phyloP scores from a whole-genome alignment of 2,888 invertebrate species.

The Perithous albicinctus region DNA sequence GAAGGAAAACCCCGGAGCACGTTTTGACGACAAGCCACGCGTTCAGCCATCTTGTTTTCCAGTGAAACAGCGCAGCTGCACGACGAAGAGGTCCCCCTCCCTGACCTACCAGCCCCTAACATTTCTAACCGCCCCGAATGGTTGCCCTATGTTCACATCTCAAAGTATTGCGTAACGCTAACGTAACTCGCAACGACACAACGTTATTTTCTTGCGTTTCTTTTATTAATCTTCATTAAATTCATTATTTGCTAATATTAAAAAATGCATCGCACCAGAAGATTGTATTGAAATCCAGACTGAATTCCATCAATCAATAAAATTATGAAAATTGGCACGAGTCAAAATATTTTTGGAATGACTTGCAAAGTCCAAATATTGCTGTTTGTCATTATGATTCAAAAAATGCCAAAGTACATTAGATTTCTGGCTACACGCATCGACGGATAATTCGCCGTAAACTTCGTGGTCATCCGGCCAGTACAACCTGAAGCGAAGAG shows the following conservation, averaged over 20 bases:
- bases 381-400: not conserved
- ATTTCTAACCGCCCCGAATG: constrained; percentile 75
- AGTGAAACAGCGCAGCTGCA: constrained; percentile 80
- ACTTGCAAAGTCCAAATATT: constrained; percentile 68
- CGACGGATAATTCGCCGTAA: constrained; percentile 41
- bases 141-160: constrained; percentile 61
- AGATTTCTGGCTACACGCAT: constrained; percentile 17
- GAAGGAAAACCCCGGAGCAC: constrained; percentile 64
- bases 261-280: not conserved
- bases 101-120: constrained; percentile 70
- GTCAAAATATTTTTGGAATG: constrained; percentile 81
- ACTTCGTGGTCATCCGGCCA: constrained; percentile 40
- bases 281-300: not conserved
- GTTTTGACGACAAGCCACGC: constrained; percentile 72
- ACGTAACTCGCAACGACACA: constrained; percentile 39
- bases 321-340: constrained; percentile 68
- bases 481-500: constrained; percentile 67
- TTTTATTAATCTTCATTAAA: not conserved
- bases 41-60: constrained; percentile 81
- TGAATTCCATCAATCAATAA: constrained; percentile 39
- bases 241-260: not conserved
- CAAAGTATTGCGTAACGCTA: constrained; percentile 10
- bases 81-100: constrained; percentile 69
- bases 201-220: constrained; percentile 17
- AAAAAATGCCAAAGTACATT: constrained; percentile 5